Evolutionary conservation across 2,888 invertebrate genomes (phyloP), one percentile per base, ranked within the genome.

Genomic region (Epirrita christyi): DNA sequence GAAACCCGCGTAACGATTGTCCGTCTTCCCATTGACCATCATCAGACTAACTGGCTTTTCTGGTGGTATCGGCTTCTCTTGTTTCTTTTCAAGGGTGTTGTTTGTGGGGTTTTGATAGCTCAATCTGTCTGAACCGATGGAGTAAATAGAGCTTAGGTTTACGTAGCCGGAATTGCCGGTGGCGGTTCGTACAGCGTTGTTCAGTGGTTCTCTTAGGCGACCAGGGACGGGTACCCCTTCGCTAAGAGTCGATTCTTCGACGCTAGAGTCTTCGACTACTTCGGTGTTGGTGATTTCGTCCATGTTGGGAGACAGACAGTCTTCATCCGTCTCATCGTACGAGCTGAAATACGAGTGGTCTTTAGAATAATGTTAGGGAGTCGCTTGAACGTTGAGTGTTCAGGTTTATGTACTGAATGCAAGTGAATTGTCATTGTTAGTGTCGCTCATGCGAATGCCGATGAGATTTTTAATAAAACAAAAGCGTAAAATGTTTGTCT

Each of bases 311-410:
- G 95, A 95, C 63, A 95, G 90, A 66, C 93, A 92, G 78, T 95
- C 95, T 61, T 95, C 95, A 68, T 93, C 94, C 41, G 93, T 94
- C 82, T 94, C 94, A 94, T 94, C 94, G 93, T 94, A 94, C 80
- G 94, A 94, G 94, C 94, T 94, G 93, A 42, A 93, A 86, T 13
- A 57, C 46, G 44, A 64, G 44, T 51, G 4, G 2, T 10, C n/a
- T 11, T 54, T 28, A 58, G 37, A 6, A 45, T 41, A 13, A 10
- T 9, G 29, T 10, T 42, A 14, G 10, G 7, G 27, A 32, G 36
- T 8, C n/a, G 37, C 32, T 9, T 13, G 48, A 32, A 45, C 55
- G 21, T 4, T 21, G 48, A 38, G 49, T 59, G 46, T 64, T 49
- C 51, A 64, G 67, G 64, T 49, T 80, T 87, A 88, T 88, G 88